Percentiles rank a stretch among this genome's conserved stretches.
Conservation (phyloP, 2,113 vertebrate genomes). For the Pterocles gutturalis region DNA sequence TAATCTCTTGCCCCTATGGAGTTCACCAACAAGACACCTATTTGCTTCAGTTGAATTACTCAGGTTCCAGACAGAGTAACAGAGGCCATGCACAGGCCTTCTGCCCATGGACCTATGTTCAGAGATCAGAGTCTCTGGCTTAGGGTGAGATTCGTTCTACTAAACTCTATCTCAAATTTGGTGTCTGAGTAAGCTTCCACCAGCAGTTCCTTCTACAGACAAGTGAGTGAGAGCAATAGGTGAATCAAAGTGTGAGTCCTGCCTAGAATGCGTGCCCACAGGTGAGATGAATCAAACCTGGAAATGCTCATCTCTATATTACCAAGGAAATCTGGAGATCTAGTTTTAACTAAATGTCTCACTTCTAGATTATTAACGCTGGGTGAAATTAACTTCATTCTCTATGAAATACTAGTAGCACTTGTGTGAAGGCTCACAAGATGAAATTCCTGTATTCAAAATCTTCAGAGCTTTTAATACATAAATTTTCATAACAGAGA, state of each 20-base stretch:
- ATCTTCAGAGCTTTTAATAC: not conserved
- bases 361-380: not conserved
- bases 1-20: not conserved
- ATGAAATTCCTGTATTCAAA: not conserved
- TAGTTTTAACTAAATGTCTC: not conserved
- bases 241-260: not conserved
- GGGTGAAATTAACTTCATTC: not conserved
- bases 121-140: not conserved
- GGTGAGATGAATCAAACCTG: not conserved
- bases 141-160: not conserved
- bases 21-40: not conserved
- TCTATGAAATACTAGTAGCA: not conserved
- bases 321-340: not conserved
- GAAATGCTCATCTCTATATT: not conserved
- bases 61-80: not conserved
- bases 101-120: accelerated
- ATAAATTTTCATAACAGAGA: not conserved
- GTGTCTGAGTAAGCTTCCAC: not conserved
- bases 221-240: not conserved
- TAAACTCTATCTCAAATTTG: not conserved
- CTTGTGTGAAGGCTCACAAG: not conserved
- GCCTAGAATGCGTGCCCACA: not conserved
- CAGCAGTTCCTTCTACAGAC: not conserved
- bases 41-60: not conserved
- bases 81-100: not conserved